phyloP scores from a whole-genome alignment of 1,140 invertebrate genomes.

The Drosophila elegans region DNA sequence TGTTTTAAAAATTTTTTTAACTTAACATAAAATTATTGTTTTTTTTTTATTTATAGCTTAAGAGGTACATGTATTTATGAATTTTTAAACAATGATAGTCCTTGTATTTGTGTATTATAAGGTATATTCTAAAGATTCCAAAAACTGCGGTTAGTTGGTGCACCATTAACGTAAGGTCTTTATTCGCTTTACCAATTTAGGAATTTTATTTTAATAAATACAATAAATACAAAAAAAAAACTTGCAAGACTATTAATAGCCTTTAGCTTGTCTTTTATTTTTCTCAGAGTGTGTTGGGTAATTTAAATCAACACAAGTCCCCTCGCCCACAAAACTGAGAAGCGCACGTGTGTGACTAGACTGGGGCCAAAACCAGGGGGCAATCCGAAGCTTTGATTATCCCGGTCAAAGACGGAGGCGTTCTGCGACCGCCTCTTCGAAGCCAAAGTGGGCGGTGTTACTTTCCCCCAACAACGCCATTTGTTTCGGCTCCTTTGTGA shows the following conservation, averaged over 20 bases:
- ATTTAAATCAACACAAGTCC: constrained; percentile 19
- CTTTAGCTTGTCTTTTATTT: neutral
- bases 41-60: neutral
- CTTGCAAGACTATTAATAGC: neutral
- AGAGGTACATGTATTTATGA: no score
- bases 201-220: neutral
- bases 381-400: constrained; percentile 33
- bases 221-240: neutral
- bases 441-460: constrained; percentile 15
- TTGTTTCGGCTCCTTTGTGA: constrained; percentile 1
- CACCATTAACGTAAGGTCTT: no score
- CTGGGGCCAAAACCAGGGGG: neutral
- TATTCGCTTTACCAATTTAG: no score
- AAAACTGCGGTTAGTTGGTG: no score
- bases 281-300: constrained; percentile 7
- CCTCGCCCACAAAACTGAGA: constrained; percentile 12
- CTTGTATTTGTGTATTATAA: no score
- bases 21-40: neutral
- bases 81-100: no score
- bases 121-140: no score
- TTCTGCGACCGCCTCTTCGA: constrained; percentile 5
- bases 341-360: constrained; percentile 1
- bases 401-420: constrained; percentile 23
- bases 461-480: constrained; percentile 7
- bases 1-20: neutral